Base-by-base conservation (phyloP, 1,140 invertebrate genomes). In the Pseudomyrmex concolor region DNA sequence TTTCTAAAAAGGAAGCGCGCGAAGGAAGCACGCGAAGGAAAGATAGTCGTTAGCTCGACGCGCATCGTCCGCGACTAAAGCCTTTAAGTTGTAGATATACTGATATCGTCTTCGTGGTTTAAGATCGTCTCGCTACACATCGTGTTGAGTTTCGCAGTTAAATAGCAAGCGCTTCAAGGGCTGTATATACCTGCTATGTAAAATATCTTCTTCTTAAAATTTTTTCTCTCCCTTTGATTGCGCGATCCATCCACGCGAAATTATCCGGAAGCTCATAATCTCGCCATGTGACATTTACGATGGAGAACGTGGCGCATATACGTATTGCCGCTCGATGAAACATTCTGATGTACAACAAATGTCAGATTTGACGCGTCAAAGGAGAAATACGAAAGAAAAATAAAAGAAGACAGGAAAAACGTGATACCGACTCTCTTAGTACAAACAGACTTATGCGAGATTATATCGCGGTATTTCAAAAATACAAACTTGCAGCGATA, bases 21-120 rank as follows among this genome's bases (percentile, higher is more conserved):
- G 25, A 77, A n/a, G 54, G 34, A 34, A 45, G n/a, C 19, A 51
- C 51, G 62, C 74, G 25, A 77, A n/a, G 54, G 34, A 34, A 34
- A 34, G 34, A 34, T 34, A 80, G 72, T 78, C 64, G 66, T 80
- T 80, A 80, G 76, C 54, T 22, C 43, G 15, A 45, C 51, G 76
- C 76, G 64, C 76, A 19, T 43, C 76, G 7, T 59, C 54, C 54
- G 76, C 76, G 34, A n/a, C 34, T 70, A 70, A 78, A 70, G 76
- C 64, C 76, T 80, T 80, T 80, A 80, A 80, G 66, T 60, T 45
- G 48, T 22, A 55, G 76, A 80, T 80, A 60, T 80, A 80, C 76
- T 59, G 66, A 80, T 80, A 80, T 80, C 66, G 76, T 80, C 54
- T 25, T 80, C 19, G 43, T 57, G 66, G 66, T 80, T 80, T 80